Evolutionary conservation across 35 echinoderm and acorn worm species (phyloP).

Genomic region (Lytechinus variegatus): DNA sequence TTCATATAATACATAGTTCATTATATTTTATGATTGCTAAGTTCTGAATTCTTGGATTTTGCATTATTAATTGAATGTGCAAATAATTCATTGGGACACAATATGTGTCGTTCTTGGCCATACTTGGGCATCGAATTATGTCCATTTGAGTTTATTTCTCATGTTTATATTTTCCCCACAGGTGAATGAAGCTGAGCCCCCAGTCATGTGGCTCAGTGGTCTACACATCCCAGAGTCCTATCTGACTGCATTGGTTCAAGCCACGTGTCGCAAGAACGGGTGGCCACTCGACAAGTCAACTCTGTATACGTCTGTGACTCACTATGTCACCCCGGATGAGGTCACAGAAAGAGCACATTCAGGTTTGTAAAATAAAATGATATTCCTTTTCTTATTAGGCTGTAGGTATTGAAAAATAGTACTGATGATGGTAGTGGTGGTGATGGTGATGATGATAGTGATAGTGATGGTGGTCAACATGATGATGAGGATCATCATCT

Average conservation of each 20-base stretch:
- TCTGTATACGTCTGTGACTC: conserved; percentile 90
- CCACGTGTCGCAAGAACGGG: conserved; percentile 96
- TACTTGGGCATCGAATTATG: background rate
- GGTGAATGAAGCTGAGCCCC: conserved; percentile 97
- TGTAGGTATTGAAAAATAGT: too few species aligned
- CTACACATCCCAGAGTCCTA: conserved; percentile 98
- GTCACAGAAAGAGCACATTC: conserved; percentile 95
- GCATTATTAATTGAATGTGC: too few species aligned
- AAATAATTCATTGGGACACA: too few species aligned
- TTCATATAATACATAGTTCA: too few species aligned
- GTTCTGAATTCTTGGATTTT: too few species aligned
- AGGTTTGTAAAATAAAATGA: conserved; percentile 54
- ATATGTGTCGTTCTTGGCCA: background rate
- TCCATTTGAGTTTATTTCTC: background rate
- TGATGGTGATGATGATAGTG: too few species aligned
- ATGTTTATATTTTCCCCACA: conserved; percentile 25
- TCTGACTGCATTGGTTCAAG: conserved; percentile 89
- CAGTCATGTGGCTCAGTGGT: conserved; percentile 97
- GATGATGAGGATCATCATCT: too few species aligned
- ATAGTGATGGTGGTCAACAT: too few species aligned
- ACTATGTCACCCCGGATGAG: conserved; percentile 94
- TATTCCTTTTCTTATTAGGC: background rate
- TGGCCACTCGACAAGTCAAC: conserved; percentile 99
- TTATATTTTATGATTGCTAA: too few species aligned
- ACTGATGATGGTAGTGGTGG: too few species aligned